Base-by-base conservation (phyloP, 2,113 vertebrate species). In the Oreotragus oreotragus region DNA sequence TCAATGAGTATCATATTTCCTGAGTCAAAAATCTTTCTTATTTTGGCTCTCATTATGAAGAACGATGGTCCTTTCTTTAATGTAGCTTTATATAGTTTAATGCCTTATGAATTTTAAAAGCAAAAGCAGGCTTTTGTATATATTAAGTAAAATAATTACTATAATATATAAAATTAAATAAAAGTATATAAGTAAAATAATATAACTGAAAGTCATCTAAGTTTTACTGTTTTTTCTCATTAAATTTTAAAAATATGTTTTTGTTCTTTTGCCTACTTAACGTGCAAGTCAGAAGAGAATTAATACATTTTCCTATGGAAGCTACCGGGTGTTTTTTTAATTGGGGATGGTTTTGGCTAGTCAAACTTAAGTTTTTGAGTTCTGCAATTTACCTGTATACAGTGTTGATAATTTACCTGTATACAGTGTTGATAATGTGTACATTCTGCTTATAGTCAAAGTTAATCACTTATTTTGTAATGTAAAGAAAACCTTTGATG, bases 101-200 rank as follows among this genome's bases (percentile, higher is more conserved):
- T 91, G 21, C 8, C 19, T 85, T 95, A 45, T 28, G 79, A 90
- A 94, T 96, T 96, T 91, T 58, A 94, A 92, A 27, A 87, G 47
- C 16, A 81, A 88, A 94, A 93, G 25, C 53, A 58, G 43, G 11
- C 45, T 88, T 77, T 93, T 80, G 45, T 91, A 12, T 87, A 77
- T 36, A 28, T 70, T 39, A 70, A 39, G 19, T 23, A 70, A 70
- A 70, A 39, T 39, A 23, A 39, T 39, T 70, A 12, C 19, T 39
- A 12, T 66, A 66, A 21, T 66, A 21, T 70, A 39, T 70, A 70
- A 39, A 70, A 70, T 39, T 64, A 70, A 70, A 70, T 70, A 23
- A 39, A 70, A 62, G 15, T 49, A 30, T 80, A 39, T 70, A 86
- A 84, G 25, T 96, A 70, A 96, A 53, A 81, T 77, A 49, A 73